Base-by-base conservation (phyloP, 1,140 invertebrate species). In the Nasonia giraulti region DNA sequence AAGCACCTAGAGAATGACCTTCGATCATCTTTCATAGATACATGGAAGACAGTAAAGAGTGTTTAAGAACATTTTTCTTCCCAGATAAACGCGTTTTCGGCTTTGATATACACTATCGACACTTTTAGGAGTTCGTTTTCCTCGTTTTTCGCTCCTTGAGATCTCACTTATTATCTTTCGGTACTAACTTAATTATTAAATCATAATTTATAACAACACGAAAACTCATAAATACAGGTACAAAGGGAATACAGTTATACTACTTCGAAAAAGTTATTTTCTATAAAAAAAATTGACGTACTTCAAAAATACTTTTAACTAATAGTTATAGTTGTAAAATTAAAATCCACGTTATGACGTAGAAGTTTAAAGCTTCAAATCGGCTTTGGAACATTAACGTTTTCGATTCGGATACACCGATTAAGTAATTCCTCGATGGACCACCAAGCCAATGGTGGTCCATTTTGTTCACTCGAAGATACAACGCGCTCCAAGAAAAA, bases 401-500 rank as follows among this genome's bases (percentile, higher is more conserved):
- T 88, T 78, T 84, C 83, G 6, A 85, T 76, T 27, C 87, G 75
- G 74, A 86, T 47, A 68, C 88, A 87, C 31, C 69, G 86, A 12
- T 80, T 83, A 10, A 91, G n/a, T 73, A 91, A 84, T 74, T 89
- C 89, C 71, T 90, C 88, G 14, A 90, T 82, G 0, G 90, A 89
- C 89, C 87, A 89, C 90, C 87, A 89, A 71, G 87, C 84, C n/a
- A 86, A 66, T 11, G 88, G 84, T 8, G 81, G 31, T 8, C 71
- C 74, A 23, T 79, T 66, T 62, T 86, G 88, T 17, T 40, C 71
- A 27, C 77, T 86, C 17, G 87, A 85, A 1, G 89, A 90, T 17
- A 90, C 86, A 14, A 87, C 84, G 14, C 89, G 87, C 33, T 89
- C 90, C 11, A 89, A 79, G 80, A 89, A 91, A 76, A 91, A 90